These are phyloP conservation scores for Pseudorhiza aurosa DNA, from an alignment of 30 jellyfish, hydroid and myxozoan genomes.

Conservation along the genomic window DNA sequence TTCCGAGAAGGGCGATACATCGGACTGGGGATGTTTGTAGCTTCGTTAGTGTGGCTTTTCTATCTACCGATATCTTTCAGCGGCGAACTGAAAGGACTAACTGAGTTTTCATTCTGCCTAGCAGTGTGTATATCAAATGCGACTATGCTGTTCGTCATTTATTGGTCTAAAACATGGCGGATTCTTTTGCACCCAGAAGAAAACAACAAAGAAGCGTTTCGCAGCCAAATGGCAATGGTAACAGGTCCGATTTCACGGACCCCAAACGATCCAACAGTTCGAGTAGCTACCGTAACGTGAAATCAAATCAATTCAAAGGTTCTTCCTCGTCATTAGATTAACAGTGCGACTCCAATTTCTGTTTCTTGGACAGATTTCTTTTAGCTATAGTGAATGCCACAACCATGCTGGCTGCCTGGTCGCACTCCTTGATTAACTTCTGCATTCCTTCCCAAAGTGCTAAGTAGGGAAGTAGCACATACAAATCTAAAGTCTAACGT, in stretches of 20 bases:
- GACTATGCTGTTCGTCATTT: conserved; percentile 31
- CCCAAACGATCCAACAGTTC: no score
- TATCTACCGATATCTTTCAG: conserved; percentile 76
- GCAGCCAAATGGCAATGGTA: neutral
- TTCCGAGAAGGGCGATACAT: conserved; percentile 69
- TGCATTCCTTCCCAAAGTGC: no score
- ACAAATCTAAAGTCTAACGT: no score
- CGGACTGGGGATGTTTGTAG: conserved; percentile 75
- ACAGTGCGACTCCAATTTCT: no score
- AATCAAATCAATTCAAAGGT: no score
- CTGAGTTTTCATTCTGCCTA: conserved; percentile 35
- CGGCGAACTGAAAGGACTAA: conserved; percentile 2
- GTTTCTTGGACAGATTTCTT: no score
- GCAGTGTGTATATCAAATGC: conserved; percentile 47
- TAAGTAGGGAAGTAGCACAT: no score
- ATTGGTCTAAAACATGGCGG: conserved; percentile 65
- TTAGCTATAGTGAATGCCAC: no score
- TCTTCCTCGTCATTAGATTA: no score
- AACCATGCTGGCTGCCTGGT: no score
- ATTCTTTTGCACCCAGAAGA: conserved; percentile 54
- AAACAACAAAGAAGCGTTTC: conserved; percentile 25
- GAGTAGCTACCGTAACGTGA: no score
- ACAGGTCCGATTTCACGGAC: neutral
- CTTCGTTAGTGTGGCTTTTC: conserved; percentile 75
- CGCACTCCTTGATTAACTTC: no score